phyloP scores from a whole-genome alignment of 1,140 invertebrate genomes.

The Trichomalopsis sarcophagae region DNA sequence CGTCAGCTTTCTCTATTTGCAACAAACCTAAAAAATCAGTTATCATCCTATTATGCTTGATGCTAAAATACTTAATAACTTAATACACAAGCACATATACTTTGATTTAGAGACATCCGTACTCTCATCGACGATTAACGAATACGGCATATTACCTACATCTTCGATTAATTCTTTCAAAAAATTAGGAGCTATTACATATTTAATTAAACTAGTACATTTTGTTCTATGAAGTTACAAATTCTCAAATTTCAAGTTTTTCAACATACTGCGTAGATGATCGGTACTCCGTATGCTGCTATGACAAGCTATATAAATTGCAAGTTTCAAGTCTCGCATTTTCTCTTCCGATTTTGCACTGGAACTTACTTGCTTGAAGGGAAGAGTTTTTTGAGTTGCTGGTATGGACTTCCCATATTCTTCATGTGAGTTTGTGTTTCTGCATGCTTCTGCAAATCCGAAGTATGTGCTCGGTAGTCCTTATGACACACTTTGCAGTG shows the following conservation, averaged over 20 bases:
- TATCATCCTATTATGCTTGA: neutral
- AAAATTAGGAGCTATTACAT: constrained; percentile 10
- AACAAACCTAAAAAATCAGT: constrained; percentile 38
- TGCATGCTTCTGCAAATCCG: constrained; percentile 17
- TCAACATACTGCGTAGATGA: constrained; percentile 12
- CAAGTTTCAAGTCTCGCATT: constrained; percentile 11
- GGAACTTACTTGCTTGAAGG: neutral
- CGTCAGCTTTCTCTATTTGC: constrained; percentile 19
- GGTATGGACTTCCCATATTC: constrained; percentile 7
- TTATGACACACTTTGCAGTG: constrained; percentile 30
- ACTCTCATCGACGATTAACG: constrained; percentile 3
- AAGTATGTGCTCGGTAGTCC: constrained; percentile 13
- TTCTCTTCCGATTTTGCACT: neutral
- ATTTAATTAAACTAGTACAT: neutral
- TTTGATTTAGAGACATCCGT: constrained; percentile 17
- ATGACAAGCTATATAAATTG: constrained; percentile 24
- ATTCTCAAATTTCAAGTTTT: constrained; percentile 18
- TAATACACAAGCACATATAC: constrained; percentile 18
- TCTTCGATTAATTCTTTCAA: neutral
- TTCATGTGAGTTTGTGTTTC: neutral
- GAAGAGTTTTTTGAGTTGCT: neutral
- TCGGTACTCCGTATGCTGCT: neutral
- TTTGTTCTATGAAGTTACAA: constrained; percentile 26
- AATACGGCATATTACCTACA: constrained; percentile 1
- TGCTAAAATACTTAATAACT: constrained; percentile 34